phyloP scores from a whole-genome alignment of 2,888 invertebrate genomes.

The Heliconius sara region DNA sequence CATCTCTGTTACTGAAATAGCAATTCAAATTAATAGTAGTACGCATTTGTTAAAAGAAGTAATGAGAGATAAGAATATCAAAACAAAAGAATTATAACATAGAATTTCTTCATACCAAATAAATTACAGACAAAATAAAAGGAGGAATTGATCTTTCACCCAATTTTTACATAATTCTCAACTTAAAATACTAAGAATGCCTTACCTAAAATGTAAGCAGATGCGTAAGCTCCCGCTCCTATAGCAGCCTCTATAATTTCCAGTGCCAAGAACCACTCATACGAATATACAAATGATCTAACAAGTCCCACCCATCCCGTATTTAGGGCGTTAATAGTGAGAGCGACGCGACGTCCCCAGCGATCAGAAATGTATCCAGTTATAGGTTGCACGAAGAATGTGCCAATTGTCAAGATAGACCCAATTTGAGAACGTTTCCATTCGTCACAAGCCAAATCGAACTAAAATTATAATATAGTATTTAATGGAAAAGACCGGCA shows the following conservation, averaged over 20 bases:
- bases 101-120: not conserved
- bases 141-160: not conserved
- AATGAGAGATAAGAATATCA: not conserved
- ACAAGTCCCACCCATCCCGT: conserved; percentile 61
- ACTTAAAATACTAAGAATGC: not conserved
- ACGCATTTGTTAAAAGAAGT: not conserved
- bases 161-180: not conserved
- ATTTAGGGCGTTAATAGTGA: conserved; percentile 72
- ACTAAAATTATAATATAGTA: conserved; percentile 72
- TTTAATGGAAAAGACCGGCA: no score
- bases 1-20: conserved; percentile 85
- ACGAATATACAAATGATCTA: conserved; percentile 80
- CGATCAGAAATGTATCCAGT: conserved; percentile 88
- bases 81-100: not conserved
- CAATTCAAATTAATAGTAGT: not conserved
- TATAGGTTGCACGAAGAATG: conserved; percentile 87
- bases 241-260: conserved; percentile 73
- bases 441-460: conserved; percentile 85
- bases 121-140: not conserved
- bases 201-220: conserved; percentile 61
- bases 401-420: conserved; percentile 87
- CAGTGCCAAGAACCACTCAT: conserved; percentile 69
- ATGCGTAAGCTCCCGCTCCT: conserved; percentile 72
- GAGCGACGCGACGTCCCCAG: conserved; percentile 80
- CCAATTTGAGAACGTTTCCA: conserved; percentile 89